These are phyloP conservation scores for Callyntrura sp. DNA, from an alignment of 2,888 invertebrate genomes.

Conservation along the genomic window DNA sequence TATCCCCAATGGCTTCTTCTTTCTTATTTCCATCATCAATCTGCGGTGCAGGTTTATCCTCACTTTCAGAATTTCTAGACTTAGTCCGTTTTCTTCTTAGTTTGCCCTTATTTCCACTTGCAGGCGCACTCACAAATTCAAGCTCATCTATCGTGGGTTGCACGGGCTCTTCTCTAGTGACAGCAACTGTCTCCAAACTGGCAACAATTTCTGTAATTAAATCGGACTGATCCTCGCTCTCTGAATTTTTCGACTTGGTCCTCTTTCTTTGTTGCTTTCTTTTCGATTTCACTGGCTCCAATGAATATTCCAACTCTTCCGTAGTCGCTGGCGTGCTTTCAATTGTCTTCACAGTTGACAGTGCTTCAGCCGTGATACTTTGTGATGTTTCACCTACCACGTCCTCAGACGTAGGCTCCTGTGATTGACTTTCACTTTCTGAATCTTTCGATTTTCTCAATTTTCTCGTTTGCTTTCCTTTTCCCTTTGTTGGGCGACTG, in stretches of 20 bases:
- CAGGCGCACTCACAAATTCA: too few species aligned
- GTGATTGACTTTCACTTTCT: constrained; percentile 52
- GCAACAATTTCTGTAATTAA: too few species aligned
- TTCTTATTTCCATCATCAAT: too few species aligned
- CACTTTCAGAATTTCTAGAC: too few species aligned
- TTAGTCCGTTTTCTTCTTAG: neutral
- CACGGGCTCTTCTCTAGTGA: too few species aligned
- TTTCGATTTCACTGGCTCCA: constrained; percentile 81
- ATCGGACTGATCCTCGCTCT: constrained; percentile 35
- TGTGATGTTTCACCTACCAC: too few species aligned
- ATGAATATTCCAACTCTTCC: constrained; percentile 42
- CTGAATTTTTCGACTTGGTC: constrained; percentile 51
- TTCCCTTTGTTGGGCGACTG: constrained; percentile 81
- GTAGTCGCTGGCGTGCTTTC: constrained; percentile 67
- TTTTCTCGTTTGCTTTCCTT: constrained; percentile 52
- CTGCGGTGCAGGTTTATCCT: too few species aligned
- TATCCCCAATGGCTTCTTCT: too few species aligned
- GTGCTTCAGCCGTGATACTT: neutral
- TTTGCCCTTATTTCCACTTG: neutral
- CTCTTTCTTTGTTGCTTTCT: constrained; percentile 38
- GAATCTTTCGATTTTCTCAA: constrained; percentile 60
- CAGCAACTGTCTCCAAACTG: too few species aligned
- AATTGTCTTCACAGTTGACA: neutral
- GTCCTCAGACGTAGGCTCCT: too few species aligned
- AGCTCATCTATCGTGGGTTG: too few species aligned